A percentile compares a stretch with the other conserved stretches of the same genome.
Evolutionary conservation across 1,140 invertebrate species (phyloP).

Genomic region (Drosophila santomea): DNA sequence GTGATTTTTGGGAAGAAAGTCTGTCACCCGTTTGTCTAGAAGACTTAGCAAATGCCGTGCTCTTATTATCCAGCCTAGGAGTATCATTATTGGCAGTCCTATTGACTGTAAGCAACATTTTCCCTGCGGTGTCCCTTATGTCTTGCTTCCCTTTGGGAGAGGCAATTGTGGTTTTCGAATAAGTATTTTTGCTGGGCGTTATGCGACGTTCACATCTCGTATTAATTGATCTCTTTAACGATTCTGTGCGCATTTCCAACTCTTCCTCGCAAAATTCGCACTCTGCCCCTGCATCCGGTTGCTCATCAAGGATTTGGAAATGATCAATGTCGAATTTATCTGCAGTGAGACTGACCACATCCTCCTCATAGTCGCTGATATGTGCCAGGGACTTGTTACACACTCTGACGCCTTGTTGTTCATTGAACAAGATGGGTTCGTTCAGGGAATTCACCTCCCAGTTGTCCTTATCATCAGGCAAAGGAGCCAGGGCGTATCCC

Average conservation of each 20-base stretch:
- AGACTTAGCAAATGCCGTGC: too few relatives aligned
- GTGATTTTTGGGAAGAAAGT: not conserved
- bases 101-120: too few relatives aligned
- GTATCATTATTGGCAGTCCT: too few relatives aligned
- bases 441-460: conserved; percentile 54
- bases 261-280: conserved; percentile 2
- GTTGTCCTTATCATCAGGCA: conserved; percentile 4
- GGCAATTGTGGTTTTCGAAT: too few relatives aligned
- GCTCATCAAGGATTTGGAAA: conserved; percentile 11
- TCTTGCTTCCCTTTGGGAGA: not conserved
- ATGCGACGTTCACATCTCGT: too few relatives aligned
- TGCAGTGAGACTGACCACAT: conserved; percentile 12
- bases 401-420: conserved; percentile 17
- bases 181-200: not conserved
- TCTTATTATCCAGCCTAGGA: too few relatives aligned
- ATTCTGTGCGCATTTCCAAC: not conserved
- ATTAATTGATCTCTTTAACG: not conserved
- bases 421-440: conserved; percentile 55
- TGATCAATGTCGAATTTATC: conserved; percentile 16
- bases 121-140: not conserved
- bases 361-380: conserved; percentile 65
- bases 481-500: conserved; percentile 28
- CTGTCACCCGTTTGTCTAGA: too few relatives aligned
- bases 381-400: conserved; percentile 23
- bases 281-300: not conserved